Percentiles rank a stretch among this genome's conserved stretches.
phyloP scores from a whole-genome alignment of 2,888 invertebrate genomes.

The Linhomoeus sp. region DNA sequence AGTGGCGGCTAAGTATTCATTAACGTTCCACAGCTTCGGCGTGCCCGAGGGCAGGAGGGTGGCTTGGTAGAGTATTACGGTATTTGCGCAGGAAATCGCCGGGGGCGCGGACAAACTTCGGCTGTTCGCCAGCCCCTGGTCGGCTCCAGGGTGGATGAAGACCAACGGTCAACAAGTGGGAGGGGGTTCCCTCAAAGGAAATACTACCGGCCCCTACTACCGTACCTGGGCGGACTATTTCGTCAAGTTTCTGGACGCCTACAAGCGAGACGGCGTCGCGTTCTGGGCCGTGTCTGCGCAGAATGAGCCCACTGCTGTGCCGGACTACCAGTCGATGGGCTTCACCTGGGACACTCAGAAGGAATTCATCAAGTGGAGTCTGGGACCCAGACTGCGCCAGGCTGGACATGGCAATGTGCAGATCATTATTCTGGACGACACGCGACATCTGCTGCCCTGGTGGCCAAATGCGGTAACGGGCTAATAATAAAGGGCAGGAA shows the following conservation, averaged over 20 bases:
- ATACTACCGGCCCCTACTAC: conserved; percentile 40
- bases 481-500: no score
- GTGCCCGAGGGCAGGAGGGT: no score
- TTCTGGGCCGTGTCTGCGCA: conserved; percentile 66
- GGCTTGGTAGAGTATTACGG: no score
- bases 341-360: conserved; percentile 42
- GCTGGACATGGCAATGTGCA: conserved; percentile 41
- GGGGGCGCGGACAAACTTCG: conserved; percentile 12
- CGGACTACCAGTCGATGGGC: conserved; percentile 45
- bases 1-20: no score
- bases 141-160: conserved; percentile 41
- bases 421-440: conserved; percentile 52
- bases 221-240: conserved; percentile 62
- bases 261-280: conserved; percentile 41
- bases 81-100: conserved; percentile 7
- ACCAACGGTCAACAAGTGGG: conserved; percentile 33
- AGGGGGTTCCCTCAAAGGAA: conserved; percentile 27
- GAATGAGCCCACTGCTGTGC: conserved; percentile 51
- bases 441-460: conserved; percentile 11
- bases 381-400: conserved; percentile 50
- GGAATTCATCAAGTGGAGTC: conserved; percentile 46
- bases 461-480: no score
- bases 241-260: conserved; percentile 52
- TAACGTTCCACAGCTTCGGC: no score
- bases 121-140: conserved; percentile 38